Evolutionary conservation across 2,888 invertebrate genomes (phyloP).

Genomic region (Tetramorium bicarinatum): DNA sequence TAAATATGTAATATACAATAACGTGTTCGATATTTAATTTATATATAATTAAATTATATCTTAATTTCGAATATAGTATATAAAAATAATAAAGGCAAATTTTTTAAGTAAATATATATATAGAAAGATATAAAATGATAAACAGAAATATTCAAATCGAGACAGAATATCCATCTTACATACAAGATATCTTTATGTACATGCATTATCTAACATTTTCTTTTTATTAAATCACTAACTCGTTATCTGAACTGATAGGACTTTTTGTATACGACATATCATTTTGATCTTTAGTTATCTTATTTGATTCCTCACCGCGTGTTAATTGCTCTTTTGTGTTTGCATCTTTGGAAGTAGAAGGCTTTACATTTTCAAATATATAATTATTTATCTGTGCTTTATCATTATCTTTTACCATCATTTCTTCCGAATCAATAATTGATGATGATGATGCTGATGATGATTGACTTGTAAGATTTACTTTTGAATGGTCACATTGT

Average conservation of each 20-base stretch:
- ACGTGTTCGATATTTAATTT: background rate
- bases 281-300: slow-evolving; percentile 68
- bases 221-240: slow-evolving; percentile 33
- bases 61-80: background rate
- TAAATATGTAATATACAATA: background rate
- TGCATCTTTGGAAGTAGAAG: slow-evolving; percentile 13
- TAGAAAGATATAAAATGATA: background rate
- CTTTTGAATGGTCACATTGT: background rate
- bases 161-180: background rate
- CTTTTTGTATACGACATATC: slow-evolving; percentile 55
- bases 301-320: background rate
- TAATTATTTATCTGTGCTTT: background rate
- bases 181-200: background rate
- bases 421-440: slow-evolving; percentile 13
- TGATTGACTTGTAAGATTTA: slow-evolving; percentile 39
- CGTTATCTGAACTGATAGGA: slow-evolving; percentile 11
- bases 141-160: background rate
- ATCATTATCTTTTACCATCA: background rate
- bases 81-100: background rate
- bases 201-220: background rate
- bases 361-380: background rate
- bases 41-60: slow-evolving; percentile 3
- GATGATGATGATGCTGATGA: slow-evolving; percentile 19
- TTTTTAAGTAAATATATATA: background rate
- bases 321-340: background rate